Conservation (phyloP, 1,140 invertebrate genomes). For the Callitettix versicolor region DNA sequence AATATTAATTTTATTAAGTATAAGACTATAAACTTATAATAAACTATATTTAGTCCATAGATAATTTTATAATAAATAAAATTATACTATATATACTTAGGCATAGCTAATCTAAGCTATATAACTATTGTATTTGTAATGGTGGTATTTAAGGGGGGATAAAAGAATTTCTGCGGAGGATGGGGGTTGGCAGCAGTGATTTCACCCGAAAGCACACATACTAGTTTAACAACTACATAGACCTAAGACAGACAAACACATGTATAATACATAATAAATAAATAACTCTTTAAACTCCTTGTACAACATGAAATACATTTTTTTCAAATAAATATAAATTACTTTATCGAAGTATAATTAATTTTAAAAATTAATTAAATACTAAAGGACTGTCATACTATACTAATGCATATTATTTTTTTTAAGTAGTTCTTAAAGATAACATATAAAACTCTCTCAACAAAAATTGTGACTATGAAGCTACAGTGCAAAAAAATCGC, state of each 20-base stretch:
- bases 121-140: not conserved
- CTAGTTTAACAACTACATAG: constrained; percentile 20
- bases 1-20: constrained; percentile 2
- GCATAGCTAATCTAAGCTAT: constrained; percentile 3
- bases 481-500: no score
- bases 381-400: no score
- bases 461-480: no score
- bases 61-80: not conserved
- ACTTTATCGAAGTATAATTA: no score
- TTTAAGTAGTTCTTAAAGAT: no score
- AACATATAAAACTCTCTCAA: no score
- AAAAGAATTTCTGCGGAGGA: no score
- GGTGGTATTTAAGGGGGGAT: no score
- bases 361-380: constrained; percentile 2
- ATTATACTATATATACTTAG: not conserved
- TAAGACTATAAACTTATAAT: not conserved
- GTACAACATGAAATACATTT: no score
- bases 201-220: constrained; percentile 8
- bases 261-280: constrained; percentile 13
- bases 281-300: not conserved
- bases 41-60: no score
- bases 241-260: constrained; percentile 24
- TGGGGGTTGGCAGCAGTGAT: constrained; percentile 24
- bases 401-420: no score
- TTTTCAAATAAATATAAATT: no score